Percentiles rank a stretch among this genome's conserved stretches.
These are phyloP conservation scores for Brachionus koreanus DNA, from an alignment of 1,140 invertebrate genomes.

Conservation along the genomic window DNA sequence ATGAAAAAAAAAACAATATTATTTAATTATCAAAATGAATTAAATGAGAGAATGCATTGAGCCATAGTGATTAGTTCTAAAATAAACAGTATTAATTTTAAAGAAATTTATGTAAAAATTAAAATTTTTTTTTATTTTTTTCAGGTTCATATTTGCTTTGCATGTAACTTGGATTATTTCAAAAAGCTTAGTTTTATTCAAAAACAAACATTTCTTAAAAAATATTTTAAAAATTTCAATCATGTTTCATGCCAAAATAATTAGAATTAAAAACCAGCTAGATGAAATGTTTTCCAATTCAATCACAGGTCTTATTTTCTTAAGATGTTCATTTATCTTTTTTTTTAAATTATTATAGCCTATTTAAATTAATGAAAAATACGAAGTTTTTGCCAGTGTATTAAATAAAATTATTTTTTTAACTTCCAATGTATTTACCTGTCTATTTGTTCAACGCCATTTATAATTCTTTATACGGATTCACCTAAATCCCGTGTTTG, in stretches of 20 bases:
- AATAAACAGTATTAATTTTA: background rate
- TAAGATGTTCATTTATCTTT: background rate
- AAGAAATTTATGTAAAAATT: background rate
- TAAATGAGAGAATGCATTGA: background rate
- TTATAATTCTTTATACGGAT: background rate
- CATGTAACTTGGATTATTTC: background rate
- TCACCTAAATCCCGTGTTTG: background rate
- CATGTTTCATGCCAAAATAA: no score
- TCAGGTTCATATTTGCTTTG: background rate
- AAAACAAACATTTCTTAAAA: background rate
- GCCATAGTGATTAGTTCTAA: background rate
- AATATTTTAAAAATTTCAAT: background rate
- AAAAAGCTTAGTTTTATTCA: background rate
- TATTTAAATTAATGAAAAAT: background rate
- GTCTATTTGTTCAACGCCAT: background rate
- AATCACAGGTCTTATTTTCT: background rate
- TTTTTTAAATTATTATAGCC: background rate
- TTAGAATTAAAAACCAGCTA: no score
- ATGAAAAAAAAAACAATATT: background rate
- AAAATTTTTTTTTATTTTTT: background rate
- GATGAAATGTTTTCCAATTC: background rate
- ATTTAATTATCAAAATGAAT: background rate
- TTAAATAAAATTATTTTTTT: background rate
- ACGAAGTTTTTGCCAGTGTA: background rate
- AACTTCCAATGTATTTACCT: constrained; percentile 7